phyloP scores from a whole-genome alignment of 1,140 invertebrate species.

The Scaptomyza pallida region DNA sequence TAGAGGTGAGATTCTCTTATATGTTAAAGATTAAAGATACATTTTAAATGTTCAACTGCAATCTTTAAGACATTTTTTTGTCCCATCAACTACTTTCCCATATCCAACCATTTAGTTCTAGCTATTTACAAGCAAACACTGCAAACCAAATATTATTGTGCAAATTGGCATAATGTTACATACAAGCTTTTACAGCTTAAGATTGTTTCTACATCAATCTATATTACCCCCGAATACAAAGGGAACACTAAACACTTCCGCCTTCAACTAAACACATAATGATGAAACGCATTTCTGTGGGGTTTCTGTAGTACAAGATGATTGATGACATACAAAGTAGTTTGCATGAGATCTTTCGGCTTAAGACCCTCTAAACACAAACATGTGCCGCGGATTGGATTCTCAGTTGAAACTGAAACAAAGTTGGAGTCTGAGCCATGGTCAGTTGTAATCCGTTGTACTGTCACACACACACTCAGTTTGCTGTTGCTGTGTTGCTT shows the following conservation, averaged over 20 bases:
- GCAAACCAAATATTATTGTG: not conserved
- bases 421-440: not conserved
- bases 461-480: conserved; percentile 19
- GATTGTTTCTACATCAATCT: conserved; percentile 61
- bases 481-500: conserved; percentile 1
- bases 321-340: conserved; percentile 63
- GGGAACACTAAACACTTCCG: conserved; percentile 62
- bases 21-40: no score
- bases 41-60: no score
- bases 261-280: conserved; percentile 38
- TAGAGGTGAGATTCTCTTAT: no score
- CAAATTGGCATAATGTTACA: conserved; percentile 37
- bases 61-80: no score
- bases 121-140: no score
- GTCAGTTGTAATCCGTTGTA: conserved; percentile 43
- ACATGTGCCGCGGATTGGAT: conserved; percentile 45
- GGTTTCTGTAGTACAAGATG: conserved; percentile 43
- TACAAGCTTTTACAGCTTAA: conserved; percentile 34
- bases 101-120: no score
- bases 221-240: conserved; percentile 48
- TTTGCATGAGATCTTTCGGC: conserved; percentile 51
- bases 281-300: conserved; percentile 28
- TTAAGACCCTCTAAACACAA: conserved; percentile 32
- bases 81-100: no score
- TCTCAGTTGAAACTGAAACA: conserved; percentile 16